Evolutionary conservation across 2,888 invertebrate species (phyloP).

Genomic region (Habrosyne pyritoides): DNA sequence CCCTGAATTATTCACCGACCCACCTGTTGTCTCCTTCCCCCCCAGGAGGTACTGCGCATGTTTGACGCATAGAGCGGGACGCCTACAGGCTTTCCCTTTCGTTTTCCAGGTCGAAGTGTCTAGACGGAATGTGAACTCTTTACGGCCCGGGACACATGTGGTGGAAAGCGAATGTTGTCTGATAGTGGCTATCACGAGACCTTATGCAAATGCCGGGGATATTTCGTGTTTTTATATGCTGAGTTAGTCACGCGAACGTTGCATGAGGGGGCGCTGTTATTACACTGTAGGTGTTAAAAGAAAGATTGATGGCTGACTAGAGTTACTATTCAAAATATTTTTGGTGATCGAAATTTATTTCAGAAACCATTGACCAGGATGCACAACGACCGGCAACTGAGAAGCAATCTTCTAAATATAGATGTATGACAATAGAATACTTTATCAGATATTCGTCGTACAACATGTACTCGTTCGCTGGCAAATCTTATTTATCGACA

Average conservation of each 20-base stretch:
- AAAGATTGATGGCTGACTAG: background rate
- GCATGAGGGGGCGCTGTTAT: conserved; percentile 2
- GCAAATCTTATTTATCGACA: conserved; percentile 22
- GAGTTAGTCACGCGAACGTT: conserved; percentile 4
- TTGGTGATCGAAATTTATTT: background rate
- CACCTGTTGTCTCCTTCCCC: conserved; percentile 70
- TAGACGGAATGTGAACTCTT: conserved; percentile 80
- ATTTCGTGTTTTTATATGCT: conserved; percentile 39
- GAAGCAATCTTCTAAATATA: conserved; percentile 13
- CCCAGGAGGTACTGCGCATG: conserved; percentile 68
- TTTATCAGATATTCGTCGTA: conserved; percentile 3
- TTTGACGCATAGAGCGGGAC: conserved; percentile 67
- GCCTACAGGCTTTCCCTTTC: conserved; percentile 55
- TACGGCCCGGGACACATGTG: conserved; percentile 61
- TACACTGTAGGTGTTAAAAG: background rate
- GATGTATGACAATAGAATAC: conserved; percentile 17
- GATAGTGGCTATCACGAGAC: conserved; percentile 42
- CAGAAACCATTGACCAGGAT: background rate
- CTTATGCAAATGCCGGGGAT: conserved; percentile 53
- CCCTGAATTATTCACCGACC: conserved; percentile 54
- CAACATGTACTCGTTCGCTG: conserved; percentile 12
- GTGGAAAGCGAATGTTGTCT: conserved; percentile 25
- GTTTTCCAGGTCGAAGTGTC: conserved; percentile 76
- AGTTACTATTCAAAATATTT: background rate
- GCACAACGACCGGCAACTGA: background rate